phyloP scores from a whole-genome alignment of 2,797 vertebrate genomes.

The Danio choprae region DNA sequence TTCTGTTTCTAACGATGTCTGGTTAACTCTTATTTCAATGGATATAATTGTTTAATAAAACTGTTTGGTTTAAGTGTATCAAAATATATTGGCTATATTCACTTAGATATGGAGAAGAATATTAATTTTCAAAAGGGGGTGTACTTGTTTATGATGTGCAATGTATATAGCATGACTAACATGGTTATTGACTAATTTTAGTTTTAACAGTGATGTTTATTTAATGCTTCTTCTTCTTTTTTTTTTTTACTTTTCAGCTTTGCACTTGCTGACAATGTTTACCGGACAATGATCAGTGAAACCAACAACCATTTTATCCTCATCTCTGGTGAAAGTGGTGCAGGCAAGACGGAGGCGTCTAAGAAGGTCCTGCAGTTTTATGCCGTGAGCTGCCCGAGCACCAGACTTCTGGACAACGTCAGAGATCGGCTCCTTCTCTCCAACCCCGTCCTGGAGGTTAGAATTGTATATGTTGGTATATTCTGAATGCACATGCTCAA shows the following conservation, averaged over 20 bases:
- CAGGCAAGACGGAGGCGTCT: conserved; percentile 94
- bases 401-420: conserved; percentile 85
- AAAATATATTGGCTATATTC: too few relatives aligned
- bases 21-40: too few relatives aligned
- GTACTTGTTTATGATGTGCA: too few relatives aligned
- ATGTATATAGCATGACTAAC: too few relatives aligned
- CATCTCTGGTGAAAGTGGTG: conserved; percentile 95
- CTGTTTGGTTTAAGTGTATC: too few relatives aligned
- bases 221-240: neutral
- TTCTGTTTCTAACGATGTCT: too few relatives aligned
- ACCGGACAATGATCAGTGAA: conserved; percentile 92
- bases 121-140: too few relatives aligned
- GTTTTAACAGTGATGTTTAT: too few relatives aligned
- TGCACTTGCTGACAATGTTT: conserved; percentile 93
- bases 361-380: conserved; percentile 97
- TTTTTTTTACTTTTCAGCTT: conserved; percentile 75
- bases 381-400: conserved; percentile 90
- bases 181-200: too few relatives aligned
- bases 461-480: conserved; percentile 14
- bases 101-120: too few relatives aligned
- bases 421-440: conserved; percentile 90
- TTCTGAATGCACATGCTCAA: neutral
- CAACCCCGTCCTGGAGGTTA: conserved; percentile 94
- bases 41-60: too few relatives aligned
- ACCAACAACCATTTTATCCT: conserved; percentile 95